phyloP scores from a whole-genome alignment of 1,140 invertebrate species.

The Calliphora vicina region DNA sequence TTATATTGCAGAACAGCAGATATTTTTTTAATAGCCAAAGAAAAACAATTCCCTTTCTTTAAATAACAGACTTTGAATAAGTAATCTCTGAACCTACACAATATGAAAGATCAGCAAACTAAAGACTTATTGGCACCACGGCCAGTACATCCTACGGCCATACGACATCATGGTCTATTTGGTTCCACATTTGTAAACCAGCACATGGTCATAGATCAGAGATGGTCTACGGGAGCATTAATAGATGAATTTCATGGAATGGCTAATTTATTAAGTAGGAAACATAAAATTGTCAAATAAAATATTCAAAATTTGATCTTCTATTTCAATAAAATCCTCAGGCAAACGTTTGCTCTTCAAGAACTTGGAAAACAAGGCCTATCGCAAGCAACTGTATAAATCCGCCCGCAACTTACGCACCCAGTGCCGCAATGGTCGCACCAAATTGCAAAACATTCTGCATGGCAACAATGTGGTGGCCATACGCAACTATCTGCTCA shows the following conservation, averaged over 20 bases:
- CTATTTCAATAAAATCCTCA: conserved; percentile 18
- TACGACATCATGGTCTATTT: conserved; percentile 55
- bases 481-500: conserved; percentile 54
- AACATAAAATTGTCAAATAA: not conserved
- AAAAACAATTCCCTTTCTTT: no score
- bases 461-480: conserved; percentile 48
- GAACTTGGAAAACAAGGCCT: conserved; percentile 49
- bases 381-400: conserved; percentile 46
- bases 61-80: no score
- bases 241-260: conserved; percentile 56
- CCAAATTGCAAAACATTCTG: conserved; percentile 53
- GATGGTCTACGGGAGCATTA: conserved; percentile 53
- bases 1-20: no score
- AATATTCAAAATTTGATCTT: not conserved
- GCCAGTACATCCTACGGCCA: conserved; percentile 53
- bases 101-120: conserved; percentile 11
- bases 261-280: conserved; percentile 54
- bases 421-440: conserved; percentile 55
- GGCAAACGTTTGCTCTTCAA: conserved; percentile 52
- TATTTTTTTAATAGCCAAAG: no score
- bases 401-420: conserved; percentile 50
- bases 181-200: conserved; percentile 52
- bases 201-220: conserved; percentile 55
- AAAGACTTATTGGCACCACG: conserved; percentile 49
- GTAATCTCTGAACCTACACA: not conserved